phyloP scores from a whole-genome alignment of 2,888 invertebrate genomes.

The Drosophila greeni region DNA sequence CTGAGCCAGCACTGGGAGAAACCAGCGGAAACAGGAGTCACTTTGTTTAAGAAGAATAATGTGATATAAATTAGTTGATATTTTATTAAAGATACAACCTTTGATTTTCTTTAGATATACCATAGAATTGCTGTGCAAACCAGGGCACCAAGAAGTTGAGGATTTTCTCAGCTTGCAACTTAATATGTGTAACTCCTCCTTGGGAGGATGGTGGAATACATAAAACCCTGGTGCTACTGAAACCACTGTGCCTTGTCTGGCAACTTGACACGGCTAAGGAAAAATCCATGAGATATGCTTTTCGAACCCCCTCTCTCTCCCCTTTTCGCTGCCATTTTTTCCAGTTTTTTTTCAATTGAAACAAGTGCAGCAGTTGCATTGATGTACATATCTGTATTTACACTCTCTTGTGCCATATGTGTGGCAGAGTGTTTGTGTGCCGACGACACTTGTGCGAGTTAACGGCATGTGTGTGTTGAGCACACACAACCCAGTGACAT shows the following conservation, averaged over 20 bases:
- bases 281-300: slow-evolving; percentile 14
- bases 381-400: slow-evolving; percentile 38
- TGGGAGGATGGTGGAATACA: not conserved
- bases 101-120: not conserved
- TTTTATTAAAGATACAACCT: no score
- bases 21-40: not conserved
- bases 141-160: no score
- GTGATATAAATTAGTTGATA: no score
- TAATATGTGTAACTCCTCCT: not conserved
- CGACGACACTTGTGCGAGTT: slow-evolving; percentile 41
- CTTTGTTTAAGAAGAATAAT: no score
- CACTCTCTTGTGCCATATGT: slow-evolving; percentile 22
- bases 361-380: slow-evolving; percentile 40
- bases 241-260: slow-evolving; percentile 7
- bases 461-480: slow-evolving; percentile 49
- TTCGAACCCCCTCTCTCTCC: not conserved
- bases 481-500: slow-evolving; percentile 31
- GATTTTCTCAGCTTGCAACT: not conserved
- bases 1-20: slow-evolving; percentile 10
- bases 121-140: no score
- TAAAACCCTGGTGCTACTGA: slow-evolving; percentile 2
- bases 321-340: slow-evolving; percentile 3
- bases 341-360: slow-evolving; percentile 16
- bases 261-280: slow-evolving; percentile 18
- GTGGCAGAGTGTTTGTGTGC: slow-evolving; percentile 29